Conservation (phyloP, 2,888 invertebrate species). For the Rhogogaster chlorosoma region DNA sequence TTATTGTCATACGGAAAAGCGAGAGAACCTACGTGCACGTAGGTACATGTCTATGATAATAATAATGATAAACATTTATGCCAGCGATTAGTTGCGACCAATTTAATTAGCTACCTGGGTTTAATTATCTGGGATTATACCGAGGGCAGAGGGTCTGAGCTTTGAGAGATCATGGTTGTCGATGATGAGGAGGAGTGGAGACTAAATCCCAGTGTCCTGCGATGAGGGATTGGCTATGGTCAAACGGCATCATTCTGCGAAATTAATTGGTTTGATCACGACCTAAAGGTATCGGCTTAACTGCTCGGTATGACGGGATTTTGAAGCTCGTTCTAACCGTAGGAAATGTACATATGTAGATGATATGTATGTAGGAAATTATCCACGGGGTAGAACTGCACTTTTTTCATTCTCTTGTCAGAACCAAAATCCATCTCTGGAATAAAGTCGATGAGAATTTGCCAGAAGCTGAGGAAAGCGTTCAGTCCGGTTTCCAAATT, state of each 20-base stretch:
- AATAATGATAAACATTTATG: not conserved
- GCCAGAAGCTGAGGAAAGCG: too few species aligned
- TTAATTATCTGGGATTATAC: conserved; percentile 64
- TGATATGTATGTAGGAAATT: not conserved
- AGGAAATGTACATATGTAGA: not conserved
- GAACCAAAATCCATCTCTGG: not conserved
- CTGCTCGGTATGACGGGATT: not conserved
- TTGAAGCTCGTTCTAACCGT: not conserved
- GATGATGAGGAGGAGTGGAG: conserved; percentile 18
- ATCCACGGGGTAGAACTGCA: not conserved
- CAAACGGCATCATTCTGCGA: conserved; percentile 31
- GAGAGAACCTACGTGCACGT: too few species aligned
- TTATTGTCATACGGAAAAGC: too few species aligned
- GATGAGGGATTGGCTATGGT: conserved; percentile 34
- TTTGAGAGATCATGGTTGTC: conserved; percentile 51
- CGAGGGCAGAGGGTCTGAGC: conserved; percentile 47
- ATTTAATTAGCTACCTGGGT: conserved; percentile 52
- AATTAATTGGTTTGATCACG: conserved; percentile 45
- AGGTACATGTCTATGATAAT: too few species aligned
- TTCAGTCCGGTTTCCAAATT: too few species aligned
- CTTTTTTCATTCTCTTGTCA: not conserved
- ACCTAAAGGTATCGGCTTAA: conserved; percentile 41
- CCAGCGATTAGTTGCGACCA: not conserved
- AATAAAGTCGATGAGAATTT: too few species aligned
- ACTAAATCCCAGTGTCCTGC: conserved; percentile 14